These are phyloP conservation scores for Parus major DNA, from an alignment of 2,113 vertebrate genomes.

Conservation along the genomic window DNA sequence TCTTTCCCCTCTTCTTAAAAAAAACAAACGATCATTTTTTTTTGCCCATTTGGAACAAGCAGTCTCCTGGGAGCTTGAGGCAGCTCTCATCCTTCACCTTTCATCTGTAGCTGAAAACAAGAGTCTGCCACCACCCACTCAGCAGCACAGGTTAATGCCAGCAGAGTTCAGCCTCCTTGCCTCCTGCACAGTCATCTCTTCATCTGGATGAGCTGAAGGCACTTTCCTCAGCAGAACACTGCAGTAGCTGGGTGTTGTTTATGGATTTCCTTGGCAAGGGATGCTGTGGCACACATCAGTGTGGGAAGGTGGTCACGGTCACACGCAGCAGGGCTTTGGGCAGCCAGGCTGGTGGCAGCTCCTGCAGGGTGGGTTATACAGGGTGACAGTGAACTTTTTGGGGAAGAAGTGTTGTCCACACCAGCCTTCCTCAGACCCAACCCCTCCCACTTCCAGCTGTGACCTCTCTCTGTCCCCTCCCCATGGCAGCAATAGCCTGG, in stretches of 20 bases:
- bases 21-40: background rate
- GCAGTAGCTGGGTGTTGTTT: background rate
- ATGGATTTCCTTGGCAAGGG: background rate
- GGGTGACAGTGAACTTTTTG: fast-evolving
- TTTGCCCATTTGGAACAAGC: background rate
- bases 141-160: background rate
- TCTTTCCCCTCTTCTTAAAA: background rate
- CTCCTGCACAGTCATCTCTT: background rate
- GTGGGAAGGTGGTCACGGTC: background rate
- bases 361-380: background rate
- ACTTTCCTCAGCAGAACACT: background rate
- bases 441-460: background rate
- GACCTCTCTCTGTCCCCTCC: background rate
- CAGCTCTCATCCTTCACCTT: background rate
- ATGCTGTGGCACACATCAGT: fast-evolving
- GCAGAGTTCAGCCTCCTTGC: background rate
- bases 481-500: background rate
- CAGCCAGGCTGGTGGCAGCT: background rate
- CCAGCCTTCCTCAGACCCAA: background rate
- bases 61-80: background rate
- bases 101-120: background rate
- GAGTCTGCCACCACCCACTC: background rate
- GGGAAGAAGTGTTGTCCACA: background rate
- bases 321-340: background rate
- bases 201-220: background rate